Evolutionary conservation across 2,888 invertebrate genomes (phyloP).

Genomic region (Luperina testacea): DNA sequence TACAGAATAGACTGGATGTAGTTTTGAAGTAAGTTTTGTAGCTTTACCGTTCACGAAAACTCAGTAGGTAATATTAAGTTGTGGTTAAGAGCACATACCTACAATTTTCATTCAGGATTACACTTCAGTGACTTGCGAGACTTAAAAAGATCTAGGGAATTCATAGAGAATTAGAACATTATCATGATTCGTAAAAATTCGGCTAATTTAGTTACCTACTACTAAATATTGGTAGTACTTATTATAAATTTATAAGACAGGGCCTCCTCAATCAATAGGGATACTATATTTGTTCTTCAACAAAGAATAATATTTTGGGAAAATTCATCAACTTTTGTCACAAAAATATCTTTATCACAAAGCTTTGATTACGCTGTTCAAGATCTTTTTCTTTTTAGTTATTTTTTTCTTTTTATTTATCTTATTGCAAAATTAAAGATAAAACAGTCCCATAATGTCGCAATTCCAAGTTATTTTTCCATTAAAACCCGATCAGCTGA

Average conservation of each 20-base stretch:
- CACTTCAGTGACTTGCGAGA: too few species aligned
- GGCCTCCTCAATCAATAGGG: background rate
- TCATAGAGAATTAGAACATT: background rate
- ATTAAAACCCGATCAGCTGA: conserved; percentile 50
- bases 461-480: conserved; percentile 41
- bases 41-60: background rate
- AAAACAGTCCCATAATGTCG: conserved; percentile 31
- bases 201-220: background rate
- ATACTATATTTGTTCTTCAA: background rate
- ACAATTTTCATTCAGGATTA: background rate
- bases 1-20: too few species aligned
- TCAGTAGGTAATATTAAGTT: background rate
- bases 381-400: conserved; percentile 15
- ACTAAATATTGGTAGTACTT: background rate
- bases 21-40: background rate
- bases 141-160: background rate
- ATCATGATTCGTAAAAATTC: background rate
- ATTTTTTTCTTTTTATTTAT: too few species aligned
- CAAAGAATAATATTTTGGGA: conserved; percentile 8
- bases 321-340: conserved; percentile 30
- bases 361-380: conserved; percentile 20
- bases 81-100: background rate
- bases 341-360: conserved; percentile 29
- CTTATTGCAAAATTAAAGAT: conserved; percentile 23
- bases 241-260: background rate